Conservation (phyloP, 2,888 invertebrate genomes). For the Frankliniella intonsa region DNA sequence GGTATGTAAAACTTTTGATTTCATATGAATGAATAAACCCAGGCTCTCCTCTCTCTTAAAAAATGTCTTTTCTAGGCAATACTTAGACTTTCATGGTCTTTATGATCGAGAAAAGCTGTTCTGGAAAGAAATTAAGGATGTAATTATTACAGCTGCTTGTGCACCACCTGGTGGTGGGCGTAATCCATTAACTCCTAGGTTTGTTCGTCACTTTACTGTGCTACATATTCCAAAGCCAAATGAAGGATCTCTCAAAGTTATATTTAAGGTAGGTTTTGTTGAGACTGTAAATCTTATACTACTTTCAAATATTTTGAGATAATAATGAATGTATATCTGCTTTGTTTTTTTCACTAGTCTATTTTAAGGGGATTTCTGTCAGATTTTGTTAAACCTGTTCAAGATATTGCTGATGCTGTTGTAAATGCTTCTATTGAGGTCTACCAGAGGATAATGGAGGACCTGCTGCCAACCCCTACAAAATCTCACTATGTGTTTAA, state of each 20-base stretch:
- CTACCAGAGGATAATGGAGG: slow-evolving; percentile 71
- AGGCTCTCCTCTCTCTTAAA: neutral
- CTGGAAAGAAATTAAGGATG: slow-evolving; percentile 83
- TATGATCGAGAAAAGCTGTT: slow-evolving; percentile 84
- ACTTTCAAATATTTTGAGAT: neutral
- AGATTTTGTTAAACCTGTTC: slow-evolving; percentile 68
- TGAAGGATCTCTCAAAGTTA: slow-evolving; percentile 68
- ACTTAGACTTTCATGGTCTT: slow-evolving; percentile 71
- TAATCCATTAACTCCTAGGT: slow-evolving; percentile 76
- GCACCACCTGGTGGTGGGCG: slow-evolving; percentile 89
- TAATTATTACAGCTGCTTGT: slow-evolving; percentile 77
- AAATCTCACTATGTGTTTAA: slow-evolving; percentile 94
- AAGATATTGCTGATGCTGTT: slow-evolving; percentile 62
- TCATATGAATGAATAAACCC: neutral
- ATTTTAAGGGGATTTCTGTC: slow-evolving; percentile 71
- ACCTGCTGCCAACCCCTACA: slow-evolving; percentile 82
- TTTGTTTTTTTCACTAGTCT: slow-evolving; percentile 50
- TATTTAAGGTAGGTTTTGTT: slow-evolving; percentile 57
- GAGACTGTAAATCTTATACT: neutral
- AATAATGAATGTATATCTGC: slow-evolving; percentile 9
- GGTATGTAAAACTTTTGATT: slow-evolving; percentile 49
- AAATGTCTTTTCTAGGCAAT: slow-evolving; percentile 57
- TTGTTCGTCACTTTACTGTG: slow-evolving; percentile 84
- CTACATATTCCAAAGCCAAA: slow-evolving; percentile 77
- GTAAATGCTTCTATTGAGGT: slow-evolving; percentile 80